Evolutionary conservation across 2,113 vertebrate genomes (phyloP).

Genomic region (Notarius lentiginosus): DNA sequence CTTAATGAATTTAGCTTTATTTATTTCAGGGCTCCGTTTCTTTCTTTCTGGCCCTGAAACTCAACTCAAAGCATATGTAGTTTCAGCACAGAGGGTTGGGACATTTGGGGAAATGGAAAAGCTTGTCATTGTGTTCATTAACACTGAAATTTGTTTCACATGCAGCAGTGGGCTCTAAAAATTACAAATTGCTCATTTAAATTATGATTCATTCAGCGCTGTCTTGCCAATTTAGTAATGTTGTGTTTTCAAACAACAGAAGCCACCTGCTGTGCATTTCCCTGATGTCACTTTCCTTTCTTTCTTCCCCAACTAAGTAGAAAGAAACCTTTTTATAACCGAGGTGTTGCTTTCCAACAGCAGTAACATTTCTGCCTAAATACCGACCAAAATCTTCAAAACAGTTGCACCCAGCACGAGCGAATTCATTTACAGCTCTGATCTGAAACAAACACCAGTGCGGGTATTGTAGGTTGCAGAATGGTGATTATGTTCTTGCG

Average conservation of each 20-base stretch:
- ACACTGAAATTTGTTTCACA: neutral
- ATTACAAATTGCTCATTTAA: neutral
- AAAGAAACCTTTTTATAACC: neutral
- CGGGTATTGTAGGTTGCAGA: constrained; percentile 12
- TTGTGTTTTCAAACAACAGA: neutral
- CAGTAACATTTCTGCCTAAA: constrained; percentile 50
- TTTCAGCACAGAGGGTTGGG: neutral
- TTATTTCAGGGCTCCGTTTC: neutral
- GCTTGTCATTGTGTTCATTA: neutral
- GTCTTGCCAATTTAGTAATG: neutral
- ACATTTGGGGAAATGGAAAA: neutral
- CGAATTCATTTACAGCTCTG: constrained; percentile 54
- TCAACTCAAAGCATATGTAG: neutral
- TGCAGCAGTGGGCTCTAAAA: neutral
- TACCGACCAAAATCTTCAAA: constrained; percentile 64
- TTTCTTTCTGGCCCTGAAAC: neutral
- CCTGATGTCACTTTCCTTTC: neutral
- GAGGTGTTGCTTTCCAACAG: neutral
- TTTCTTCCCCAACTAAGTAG: neutral
- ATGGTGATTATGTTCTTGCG: constrained; percentile 19
- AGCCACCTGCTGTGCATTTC: neutral
- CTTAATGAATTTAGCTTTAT: neutral
- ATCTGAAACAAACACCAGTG: constrained; percentile 39
- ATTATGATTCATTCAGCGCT: neutral
- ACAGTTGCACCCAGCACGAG: constrained; percentile 60